Conservation (phyloP, 2,113 vertebrate species). For the Pomatostomus ruficeps region DNA sequence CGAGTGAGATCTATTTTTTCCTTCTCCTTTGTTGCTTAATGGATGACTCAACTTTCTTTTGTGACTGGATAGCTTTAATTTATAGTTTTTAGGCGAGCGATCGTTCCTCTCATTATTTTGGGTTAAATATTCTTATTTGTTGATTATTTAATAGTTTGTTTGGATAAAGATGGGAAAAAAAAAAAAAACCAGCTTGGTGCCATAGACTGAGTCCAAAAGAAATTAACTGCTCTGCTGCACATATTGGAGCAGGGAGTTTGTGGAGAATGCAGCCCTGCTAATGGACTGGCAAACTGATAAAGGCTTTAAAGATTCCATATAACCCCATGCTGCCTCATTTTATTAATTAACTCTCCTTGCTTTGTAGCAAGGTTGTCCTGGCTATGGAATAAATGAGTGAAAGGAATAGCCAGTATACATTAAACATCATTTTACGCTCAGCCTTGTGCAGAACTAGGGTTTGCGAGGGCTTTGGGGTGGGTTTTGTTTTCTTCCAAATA, state of each 20-base stretch:
- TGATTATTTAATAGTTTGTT: constrained; percentile 70
- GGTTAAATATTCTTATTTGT: constrained; percentile 68
- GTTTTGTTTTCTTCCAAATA: neutral
- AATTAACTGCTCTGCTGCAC: constrained; percentile 81
- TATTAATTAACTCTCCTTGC: constrained; percentile 65
- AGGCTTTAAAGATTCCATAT: constrained; percentile 71
- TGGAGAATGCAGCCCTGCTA: constrained; percentile 62
- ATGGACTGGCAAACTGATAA: constrained; percentile 74
- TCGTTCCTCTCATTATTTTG: constrained; percentile 57
- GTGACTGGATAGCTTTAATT: constrained; percentile 67
- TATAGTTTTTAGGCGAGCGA: constrained; percentile 59
- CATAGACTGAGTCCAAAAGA: constrained; percentile 79
- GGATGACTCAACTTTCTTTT: constrained; percentile 71
- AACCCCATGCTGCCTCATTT: constrained; percentile 67
- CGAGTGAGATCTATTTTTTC: constrained; percentile 47
- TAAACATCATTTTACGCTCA: constrained; percentile 2
- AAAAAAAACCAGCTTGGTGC: constrained; percentile 65
- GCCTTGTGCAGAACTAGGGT: neutral
- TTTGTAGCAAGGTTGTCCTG: constrained; percentile 11
- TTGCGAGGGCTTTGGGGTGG: neutral
- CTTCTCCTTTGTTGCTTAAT: constrained; percentile 58
- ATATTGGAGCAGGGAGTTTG: constrained; percentile 74
- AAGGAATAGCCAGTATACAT: constrained; percentile 7
- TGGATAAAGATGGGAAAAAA: constrained; percentile 58
- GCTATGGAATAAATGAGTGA: constrained; percentile 24